Evolutionary conservation across 2,888 invertebrate species (phyloP).

Genomic region (Synergus umbraculus): DNA sequence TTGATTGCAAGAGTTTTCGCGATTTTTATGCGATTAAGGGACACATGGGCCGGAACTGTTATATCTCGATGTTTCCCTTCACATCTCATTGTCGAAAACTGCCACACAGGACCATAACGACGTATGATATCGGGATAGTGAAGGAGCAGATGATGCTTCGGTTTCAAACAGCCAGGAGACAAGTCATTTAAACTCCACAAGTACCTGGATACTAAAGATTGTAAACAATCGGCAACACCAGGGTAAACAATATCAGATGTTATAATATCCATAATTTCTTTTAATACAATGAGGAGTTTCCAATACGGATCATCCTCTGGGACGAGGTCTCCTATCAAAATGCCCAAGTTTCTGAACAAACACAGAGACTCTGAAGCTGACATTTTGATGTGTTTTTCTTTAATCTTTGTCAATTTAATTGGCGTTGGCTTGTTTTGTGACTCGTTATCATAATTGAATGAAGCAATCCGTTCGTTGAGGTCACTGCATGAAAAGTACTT

Average conservation of each 20-base stretch:
- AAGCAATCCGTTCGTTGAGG: too few species aligned
- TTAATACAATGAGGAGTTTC: conserved; percentile 50
- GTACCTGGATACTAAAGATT: conserved; percentile 48
- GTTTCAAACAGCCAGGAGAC: conserved; percentile 51
- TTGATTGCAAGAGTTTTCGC: conserved; percentile 52
- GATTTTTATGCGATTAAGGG: conserved; percentile 49
- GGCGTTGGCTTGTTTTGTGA: background rate
- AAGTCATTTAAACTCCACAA: conserved; percentile 48
- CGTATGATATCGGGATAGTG: conserved; percentile 52
- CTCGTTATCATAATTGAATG: background rate
- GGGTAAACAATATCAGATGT: conserved; percentile 45
- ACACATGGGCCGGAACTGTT: too few species aligned
- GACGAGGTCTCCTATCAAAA: conserved; percentile 49
- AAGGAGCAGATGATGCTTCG: conserved; percentile 55
- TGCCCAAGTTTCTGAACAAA: conserved; percentile 51
- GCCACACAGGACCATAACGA: conserved; percentile 50
- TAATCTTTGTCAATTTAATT: background rate
- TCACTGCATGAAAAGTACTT: too few species aligned
- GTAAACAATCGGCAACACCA: conserved; percentile 46
- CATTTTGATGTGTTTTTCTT: conserved; percentile 47
- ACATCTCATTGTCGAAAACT: conserved; percentile 49
- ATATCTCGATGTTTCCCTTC: too few species aligned
- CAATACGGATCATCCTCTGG: conserved; percentile 49
- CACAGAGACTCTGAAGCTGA: conserved; percentile 49
- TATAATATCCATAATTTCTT: conserved; percentile 54